Evolutionary conservation across 1,140 invertebrate genomes (phyloP), one percentile per base, ranked within the genome.

Genomic region (Solenopsis invicta): DNA sequence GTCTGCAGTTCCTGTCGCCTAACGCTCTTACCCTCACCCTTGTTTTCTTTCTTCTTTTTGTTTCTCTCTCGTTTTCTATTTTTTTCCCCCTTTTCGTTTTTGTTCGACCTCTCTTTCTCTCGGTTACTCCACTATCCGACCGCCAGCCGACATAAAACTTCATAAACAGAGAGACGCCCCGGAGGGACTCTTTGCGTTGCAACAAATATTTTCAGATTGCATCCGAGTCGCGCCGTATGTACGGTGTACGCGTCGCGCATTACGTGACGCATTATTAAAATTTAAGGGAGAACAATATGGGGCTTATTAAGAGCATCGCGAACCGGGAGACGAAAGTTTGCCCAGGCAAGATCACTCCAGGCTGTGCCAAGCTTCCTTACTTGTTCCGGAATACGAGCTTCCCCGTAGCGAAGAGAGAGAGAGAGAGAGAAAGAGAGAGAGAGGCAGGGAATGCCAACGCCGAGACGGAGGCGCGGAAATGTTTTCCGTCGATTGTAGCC

Each of bases 141-240:
- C 89, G 34, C 54, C 74, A 76, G 71, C 64, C 67, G 61, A 85
- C 90, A 89, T 91, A 91, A 91, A 91, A 89, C 90, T 91, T 91
- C 88, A 91, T 91, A 91, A 91, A 91, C 90, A 74, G 77, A 62
- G 72, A 84, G 88, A 76, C 72, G 67, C 61, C 71, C 88, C 62
- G 82, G n/a, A 41, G 88, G 88, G 84, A 85, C 86, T 90, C 67
- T 81, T 89, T 75, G 62, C 67, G 71, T 21, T 81, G 48, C 62
- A 87, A 91, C 86, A 91, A 91, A 91, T 91, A 91, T 91, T 89
- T 91, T 91, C 77, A 86, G 85, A 89, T 90, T 90, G 85, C 74
- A 80, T 80, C 69, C 77, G 37, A 59, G 52, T 61, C 29, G 34
- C 29, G 13, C n/a, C 29, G 74, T 64, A 66, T 41, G 54, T 62